These are phyloP conservation scores for Struthidea cinerea DNA, from an alignment of 2,113 vertebrate genomes.

Conservation along the genomic window DNA sequence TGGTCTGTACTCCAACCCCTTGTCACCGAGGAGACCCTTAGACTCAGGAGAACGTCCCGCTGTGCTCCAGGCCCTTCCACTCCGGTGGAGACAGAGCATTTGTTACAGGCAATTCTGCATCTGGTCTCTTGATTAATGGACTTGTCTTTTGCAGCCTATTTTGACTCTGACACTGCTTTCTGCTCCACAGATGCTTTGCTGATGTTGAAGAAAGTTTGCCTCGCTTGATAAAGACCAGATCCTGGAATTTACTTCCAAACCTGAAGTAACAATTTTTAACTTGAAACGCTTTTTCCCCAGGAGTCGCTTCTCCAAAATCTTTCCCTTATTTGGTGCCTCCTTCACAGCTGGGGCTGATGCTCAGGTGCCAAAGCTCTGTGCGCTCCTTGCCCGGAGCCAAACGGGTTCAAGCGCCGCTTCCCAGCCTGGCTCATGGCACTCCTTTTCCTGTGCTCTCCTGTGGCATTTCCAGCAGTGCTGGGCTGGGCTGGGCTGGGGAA, in stretches of 20 bases:
- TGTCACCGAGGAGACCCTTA: slow-evolving; percentile 34
- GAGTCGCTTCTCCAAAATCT: slow-evolving; percentile 71
- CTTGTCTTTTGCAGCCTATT: slow-evolving; percentile 63
- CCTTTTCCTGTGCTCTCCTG: neutral
- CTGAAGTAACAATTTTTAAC: slow-evolving; percentile 81
- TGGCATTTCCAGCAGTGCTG: neutral
- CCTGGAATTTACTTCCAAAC: slow-evolving; percentile 80
- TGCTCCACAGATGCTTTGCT: slow-evolving; percentile 64
- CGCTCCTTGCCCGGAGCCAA: neutral
- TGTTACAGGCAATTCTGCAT: slow-evolving; percentile 47
- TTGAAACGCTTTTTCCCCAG: slow-evolving; percentile 74
- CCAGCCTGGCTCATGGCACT: neutral
- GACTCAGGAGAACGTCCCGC: neutral
- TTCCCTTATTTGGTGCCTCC: slow-evolving; percentile 83
- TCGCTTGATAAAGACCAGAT: slow-evolving; percentile 81
- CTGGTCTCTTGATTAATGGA: slow-evolving; percentile 65
- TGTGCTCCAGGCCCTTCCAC: slow-evolving; percentile 33
- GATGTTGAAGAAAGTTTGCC: slow-evolving; percentile 69
- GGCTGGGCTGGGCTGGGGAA: neutral
- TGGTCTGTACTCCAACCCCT: slow-evolving; percentile 44
- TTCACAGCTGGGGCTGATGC: slow-evolving; percentile 58
- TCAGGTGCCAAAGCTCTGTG: slow-evolving; percentile 63
- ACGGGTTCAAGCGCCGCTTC: neutral
- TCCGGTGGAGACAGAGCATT: slow-evolving; percentile 13
- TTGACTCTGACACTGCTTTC: slow-evolving; percentile 54